Conservation (phyloP, 2,797 vertebrate genomes). For the Malacoraja senta region DNA sequence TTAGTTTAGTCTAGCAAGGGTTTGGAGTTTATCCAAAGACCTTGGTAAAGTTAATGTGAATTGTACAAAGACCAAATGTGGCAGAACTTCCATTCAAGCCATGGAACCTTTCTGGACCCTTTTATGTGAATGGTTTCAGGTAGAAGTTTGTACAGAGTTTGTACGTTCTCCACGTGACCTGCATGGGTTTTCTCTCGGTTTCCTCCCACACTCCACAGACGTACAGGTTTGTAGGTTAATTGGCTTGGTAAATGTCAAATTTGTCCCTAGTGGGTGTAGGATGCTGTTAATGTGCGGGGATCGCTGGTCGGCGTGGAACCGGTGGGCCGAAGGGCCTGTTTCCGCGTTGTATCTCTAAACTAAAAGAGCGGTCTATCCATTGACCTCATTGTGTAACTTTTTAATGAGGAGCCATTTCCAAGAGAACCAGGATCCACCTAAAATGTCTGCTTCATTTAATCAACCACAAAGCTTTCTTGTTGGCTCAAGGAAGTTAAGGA, state of each 20-base stretch:
- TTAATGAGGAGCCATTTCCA: neutral
- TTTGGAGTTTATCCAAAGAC: neutral
- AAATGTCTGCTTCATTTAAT: neutral
- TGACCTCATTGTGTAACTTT: neutral
- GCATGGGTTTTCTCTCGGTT: too few species aligned
- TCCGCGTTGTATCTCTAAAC: too few species aligned
- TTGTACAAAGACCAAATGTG: neutral
- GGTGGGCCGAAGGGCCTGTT: too few species aligned
- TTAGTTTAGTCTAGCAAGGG: neutral
- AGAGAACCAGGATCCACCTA: neutral
- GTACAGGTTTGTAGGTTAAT: too few species aligned
- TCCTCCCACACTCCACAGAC: too few species aligned
- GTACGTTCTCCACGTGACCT: too few species aligned
- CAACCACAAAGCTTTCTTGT: neutral
- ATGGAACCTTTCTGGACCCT: neutral
- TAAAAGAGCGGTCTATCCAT: neutral
- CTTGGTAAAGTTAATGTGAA: neutral
- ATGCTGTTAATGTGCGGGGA: too few species aligned
- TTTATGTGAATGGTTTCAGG: neutral
- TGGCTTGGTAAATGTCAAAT: too few species aligned
- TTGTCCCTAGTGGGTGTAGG: too few species aligned
- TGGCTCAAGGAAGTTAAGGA: neutral
- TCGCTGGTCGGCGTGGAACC: too few species aligned
- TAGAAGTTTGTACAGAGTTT: neutral
- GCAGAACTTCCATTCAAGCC: neutral